A percentile compares a stretch with the other conserved stretches of the same genome.
These are phyloP conservation scores for Bradypodion pumilum DNA, from an alignment of 2,797 vertebrate species.

Conservation along the genomic window DNA sequence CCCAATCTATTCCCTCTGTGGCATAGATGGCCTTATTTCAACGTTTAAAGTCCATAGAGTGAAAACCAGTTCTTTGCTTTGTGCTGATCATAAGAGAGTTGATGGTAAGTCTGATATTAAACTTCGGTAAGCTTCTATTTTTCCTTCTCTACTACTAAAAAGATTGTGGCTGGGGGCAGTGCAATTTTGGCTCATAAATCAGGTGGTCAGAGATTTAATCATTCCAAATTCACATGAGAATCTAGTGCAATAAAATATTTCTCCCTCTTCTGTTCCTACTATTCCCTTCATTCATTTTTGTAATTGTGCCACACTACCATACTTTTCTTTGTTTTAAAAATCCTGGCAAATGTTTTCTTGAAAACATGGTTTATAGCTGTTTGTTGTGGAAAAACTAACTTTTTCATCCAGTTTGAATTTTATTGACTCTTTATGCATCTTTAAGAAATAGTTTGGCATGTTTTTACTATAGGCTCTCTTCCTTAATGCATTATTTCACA, in stretches of 20 bases:
- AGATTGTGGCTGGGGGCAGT: constrained; percentile 55
- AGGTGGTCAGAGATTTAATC: constrained; percentile 57
- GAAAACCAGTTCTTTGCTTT: not conserved
- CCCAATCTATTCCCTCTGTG: not conserved
- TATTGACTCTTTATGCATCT: not conserved
- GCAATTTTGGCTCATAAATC: constrained; percentile 57
- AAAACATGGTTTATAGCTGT: not conserved
- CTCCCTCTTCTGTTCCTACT: constrained; percentile 33
- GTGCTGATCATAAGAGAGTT: constrained; percentile 11
- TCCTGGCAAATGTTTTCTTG: not conserved
- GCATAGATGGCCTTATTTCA: constrained; percentile 25
- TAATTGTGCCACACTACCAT: constrained; percentile 11
- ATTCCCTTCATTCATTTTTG: constrained; percentile 35
- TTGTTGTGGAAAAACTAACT: not conserved
- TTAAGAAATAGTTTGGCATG: constrained; percentile 19
- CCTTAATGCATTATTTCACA: constrained; percentile 52
- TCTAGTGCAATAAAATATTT: constrained; percentile 55
- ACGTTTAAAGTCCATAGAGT: not conserved
- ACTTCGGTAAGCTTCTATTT: constrained; percentile 53
- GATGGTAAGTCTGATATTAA: constrained; percentile 53
- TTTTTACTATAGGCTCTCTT: constrained; percentile 26
- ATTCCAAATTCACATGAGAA: constrained; percentile 62
- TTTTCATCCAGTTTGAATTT: constrained; percentile 14
- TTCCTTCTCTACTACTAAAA: constrained; percentile 47
- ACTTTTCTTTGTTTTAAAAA: constrained; percentile 36